Evolutionary conservation across 2,888 invertebrate species (phyloP).

Genomic region (Polyommatus icarus): DNA sequence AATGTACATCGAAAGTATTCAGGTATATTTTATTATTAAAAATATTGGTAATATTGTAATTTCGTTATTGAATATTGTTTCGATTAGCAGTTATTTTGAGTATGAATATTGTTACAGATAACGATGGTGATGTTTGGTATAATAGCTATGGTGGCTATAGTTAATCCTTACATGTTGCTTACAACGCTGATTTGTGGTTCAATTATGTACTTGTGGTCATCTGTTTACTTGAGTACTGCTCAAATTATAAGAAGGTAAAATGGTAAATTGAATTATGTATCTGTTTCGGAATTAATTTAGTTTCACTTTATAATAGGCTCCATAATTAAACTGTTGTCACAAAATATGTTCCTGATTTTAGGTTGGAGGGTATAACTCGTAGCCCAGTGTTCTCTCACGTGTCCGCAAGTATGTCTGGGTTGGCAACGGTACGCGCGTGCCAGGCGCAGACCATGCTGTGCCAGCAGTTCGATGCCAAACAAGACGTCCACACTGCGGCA

Average conservation of each 20-base stretch:
- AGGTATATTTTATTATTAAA: constrained; percentile 56
- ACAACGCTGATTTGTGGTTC: constrained; percentile 82
- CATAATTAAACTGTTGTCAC: not conserved
- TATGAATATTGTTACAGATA: constrained; percentile 57
- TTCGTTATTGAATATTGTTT: too few species aligned
- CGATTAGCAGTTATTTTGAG: not conserved
- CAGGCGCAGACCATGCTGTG: constrained; percentile 83
- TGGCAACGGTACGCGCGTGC: constrained; percentile 87
- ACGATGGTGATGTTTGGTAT: constrained; percentile 86
- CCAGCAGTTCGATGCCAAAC: constrained; percentile 83
- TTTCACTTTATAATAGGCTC: not conserved
- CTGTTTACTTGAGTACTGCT: constrained; percentile 85
- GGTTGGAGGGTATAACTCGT: constrained; percentile 79
- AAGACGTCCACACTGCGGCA: constrained; percentile 82
- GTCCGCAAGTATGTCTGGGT: constrained; percentile 86
- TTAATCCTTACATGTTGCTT: constrained; percentile 84
- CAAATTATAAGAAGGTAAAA: constrained; percentile 83
- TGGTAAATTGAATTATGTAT: not conserved
- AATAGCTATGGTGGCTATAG: constrained; percentile 84
- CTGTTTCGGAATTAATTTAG: not conserved
- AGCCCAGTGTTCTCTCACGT: constrained; percentile 92
- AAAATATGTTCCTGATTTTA: constrained; percentile 39
- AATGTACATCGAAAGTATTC: constrained; percentile 63
- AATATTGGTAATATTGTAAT: not conserved
- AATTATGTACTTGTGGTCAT: constrained; percentile 82